Conservation (phyloP, 2,888 invertebrate species). For the Acanthopleura granulata region DNA sequence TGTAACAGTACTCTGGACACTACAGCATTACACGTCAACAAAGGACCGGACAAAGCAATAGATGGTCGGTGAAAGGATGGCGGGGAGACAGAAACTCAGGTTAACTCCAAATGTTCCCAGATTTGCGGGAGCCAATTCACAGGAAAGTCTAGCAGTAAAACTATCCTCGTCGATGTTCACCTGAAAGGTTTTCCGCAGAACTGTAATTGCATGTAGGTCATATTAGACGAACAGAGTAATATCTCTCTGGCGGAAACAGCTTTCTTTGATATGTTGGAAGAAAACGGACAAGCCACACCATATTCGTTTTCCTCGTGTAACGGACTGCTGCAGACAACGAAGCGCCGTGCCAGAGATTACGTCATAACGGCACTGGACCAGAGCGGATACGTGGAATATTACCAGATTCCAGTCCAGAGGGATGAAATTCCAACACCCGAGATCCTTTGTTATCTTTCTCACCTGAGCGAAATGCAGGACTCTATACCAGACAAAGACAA, state of each 20-base stretch:
- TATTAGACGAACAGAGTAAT: background rate
- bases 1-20: too few relatives aligned
- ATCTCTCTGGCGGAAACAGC: background rate
- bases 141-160: slow-evolving; percentile 19
- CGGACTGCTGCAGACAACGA: slow-evolving; percentile 9
- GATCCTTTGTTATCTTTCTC: slow-evolving; percentile 15
- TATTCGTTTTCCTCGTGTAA: slow-evolving; percentile 6
- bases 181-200: background rate
- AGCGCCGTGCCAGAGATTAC: slow-evolving; percentile 24
- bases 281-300: background rate
- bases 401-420: slow-evolving; percentile 28
- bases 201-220: background rate
- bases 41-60: too few relatives aligned
- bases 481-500: slow-evolving; percentile 9
- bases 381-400: slow-evolving; percentile 25
- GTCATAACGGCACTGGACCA: slow-evolving; percentile 28
- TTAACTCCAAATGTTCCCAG: slow-evolving; percentile 4
- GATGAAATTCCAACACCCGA: slow-evolving; percentile 36
- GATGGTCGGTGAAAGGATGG: background rate
- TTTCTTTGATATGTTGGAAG: slow-evolving; percentile 19
- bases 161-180: slow-evolving; percentile 18
- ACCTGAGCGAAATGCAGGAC: slow-evolving; percentile 11
- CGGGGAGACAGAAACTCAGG: slow-evolving; percentile 17
- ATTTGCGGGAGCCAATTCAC: slow-evolving; percentile 2
- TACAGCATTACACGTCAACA: too few relatives aligned